These are phyloP conservation scores for Tragelaphus scriptus DNA, from an alignment of 2,113 vertebrate genomes.

Conservation along the genomic window DNA sequence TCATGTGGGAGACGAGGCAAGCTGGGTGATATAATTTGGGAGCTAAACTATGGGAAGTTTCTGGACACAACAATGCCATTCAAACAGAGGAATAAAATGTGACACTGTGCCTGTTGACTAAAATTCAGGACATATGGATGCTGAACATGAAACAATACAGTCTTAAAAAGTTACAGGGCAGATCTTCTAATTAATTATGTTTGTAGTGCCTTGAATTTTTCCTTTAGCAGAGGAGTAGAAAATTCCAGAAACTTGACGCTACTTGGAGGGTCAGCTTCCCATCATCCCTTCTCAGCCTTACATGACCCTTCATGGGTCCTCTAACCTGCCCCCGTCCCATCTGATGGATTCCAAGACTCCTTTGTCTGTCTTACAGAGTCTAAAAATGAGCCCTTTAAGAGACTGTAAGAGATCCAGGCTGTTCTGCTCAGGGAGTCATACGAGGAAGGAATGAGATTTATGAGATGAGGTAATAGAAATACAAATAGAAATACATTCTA, in stretches of 20 bases:
- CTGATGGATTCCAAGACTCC: neutral
- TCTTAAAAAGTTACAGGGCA: neutral
- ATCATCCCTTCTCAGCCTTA: too few relatives aligned
- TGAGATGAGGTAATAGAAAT: slow-evolving; percentile 52
- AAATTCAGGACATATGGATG: neutral
- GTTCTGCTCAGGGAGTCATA: slow-evolving; percentile 11
- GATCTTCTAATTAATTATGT: neutral
- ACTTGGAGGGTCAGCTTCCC: neutral
- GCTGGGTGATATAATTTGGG: neutral
- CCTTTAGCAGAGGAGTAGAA: neutral
- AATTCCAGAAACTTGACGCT: neutral
- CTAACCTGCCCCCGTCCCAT: neutral
- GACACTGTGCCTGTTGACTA: neutral
- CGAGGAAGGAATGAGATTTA: slow-evolving; percentile 30
- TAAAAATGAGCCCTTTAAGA: slow-evolving; percentile 14
- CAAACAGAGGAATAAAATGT: neutral
- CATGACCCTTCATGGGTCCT: neutral
- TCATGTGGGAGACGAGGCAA: neutral
- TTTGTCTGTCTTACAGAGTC: neutral
- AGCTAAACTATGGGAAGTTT: neutral
- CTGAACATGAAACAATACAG: neutral
- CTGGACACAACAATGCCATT: accelerated
- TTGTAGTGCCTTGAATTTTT: neutral
- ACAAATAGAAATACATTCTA: slow-evolving; percentile 41
- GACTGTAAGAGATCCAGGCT: neutral